A percentile compares a stretch with the other conserved stretches of the same genome.
These are phyloP conservation scores for Choloepus didactylus DNA, from an alignment of 2,797 vertebrate species.

Conservation along the genomic window DNA sequence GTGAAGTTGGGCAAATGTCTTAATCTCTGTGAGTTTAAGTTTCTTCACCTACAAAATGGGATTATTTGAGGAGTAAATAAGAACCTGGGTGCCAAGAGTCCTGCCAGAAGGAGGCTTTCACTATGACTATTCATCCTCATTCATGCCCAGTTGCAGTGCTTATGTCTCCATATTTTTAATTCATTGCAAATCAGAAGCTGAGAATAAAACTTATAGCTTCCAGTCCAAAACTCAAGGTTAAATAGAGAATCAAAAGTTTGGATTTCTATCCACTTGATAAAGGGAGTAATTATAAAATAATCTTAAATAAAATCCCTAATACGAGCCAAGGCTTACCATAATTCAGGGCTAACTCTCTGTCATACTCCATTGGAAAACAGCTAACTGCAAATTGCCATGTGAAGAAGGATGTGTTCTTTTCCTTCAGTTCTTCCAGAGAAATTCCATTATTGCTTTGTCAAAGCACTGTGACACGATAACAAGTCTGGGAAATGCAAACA, in stretches of 20 bases:
- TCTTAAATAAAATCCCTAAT: background rate
- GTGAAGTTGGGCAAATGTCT: background rate
- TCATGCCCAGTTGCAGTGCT: background rate
- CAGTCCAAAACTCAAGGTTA: background rate
- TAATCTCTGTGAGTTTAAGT: background rate
- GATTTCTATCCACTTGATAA: background rate
- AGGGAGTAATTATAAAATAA: background rate
- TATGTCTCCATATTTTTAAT: background rate
- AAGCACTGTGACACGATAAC: background rate
- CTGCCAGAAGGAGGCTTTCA: background rate
- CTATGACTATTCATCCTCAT: background rate
- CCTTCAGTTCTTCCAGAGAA: conserved; percentile 41
- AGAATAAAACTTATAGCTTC: background rate
- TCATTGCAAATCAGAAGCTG: background rate
- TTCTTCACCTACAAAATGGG: background rate
- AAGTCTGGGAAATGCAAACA: conserved; percentile 38
- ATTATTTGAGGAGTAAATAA: background rate
- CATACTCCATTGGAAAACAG: background rate
- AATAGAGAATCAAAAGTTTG: background rate
- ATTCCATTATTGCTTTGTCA: background rate
- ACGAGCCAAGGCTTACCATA: background rate
- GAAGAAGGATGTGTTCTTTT: background rate
- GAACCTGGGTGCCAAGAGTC: background rate
- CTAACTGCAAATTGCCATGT: background rate
- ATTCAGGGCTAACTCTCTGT: background rate